A percentile compares a stretch with the other conserved stretches of the same genome.
Conservation (phyloP, 1,140 invertebrate genomes). For the Ceratoteleas bidentatus region DNA sequence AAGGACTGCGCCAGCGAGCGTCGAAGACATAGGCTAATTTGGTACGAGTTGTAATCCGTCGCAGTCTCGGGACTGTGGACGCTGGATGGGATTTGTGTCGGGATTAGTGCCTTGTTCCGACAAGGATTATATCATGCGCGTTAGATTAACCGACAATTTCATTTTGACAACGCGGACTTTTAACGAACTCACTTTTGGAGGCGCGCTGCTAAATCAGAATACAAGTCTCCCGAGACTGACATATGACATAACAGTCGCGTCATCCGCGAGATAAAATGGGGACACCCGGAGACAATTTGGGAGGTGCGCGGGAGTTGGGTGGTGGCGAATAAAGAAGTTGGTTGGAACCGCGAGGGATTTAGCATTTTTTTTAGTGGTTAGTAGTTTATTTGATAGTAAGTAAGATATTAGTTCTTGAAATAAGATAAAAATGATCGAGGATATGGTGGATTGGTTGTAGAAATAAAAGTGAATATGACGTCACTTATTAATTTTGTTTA, state of each 20-base stretch:
- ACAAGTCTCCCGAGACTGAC: slow-evolving; percentile 26
- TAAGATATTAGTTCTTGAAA: no score
- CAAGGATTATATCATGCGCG: slow-evolving; percentile 80
- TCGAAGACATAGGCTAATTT: slow-evolving; percentile 78
- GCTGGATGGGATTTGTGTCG: slow-evolving; percentile 74
- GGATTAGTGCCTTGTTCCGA: slow-evolving; percentile 79
- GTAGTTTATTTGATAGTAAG: no score
- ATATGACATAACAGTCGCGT: slow-evolving; percentile 57
- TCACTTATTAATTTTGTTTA: no score
- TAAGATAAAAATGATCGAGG: no score
- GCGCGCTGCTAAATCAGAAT: slow-evolving; percentile 47
- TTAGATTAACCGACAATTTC: slow-evolving; percentile 78
- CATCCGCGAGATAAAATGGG: background rate
- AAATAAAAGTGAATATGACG: no score
- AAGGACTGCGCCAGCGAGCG: slow-evolving; percentile 46
- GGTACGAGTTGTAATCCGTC: slow-evolving; percentile 80
- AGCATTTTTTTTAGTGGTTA: no score
- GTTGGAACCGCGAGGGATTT: no score
- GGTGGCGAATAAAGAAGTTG: no score
- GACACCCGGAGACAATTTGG: no score
- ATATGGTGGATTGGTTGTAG: no score
- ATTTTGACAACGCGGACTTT: slow-evolving; percentile 70
- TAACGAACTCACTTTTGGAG: slow-evolving; percentile 69
- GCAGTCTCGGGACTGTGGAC: slow-evolving; percentile 69
- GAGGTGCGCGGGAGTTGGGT: no score